phyloP scores from a whole-genome alignment of 2,113 vertebrate genomes.

The Alces alces region DNA sequence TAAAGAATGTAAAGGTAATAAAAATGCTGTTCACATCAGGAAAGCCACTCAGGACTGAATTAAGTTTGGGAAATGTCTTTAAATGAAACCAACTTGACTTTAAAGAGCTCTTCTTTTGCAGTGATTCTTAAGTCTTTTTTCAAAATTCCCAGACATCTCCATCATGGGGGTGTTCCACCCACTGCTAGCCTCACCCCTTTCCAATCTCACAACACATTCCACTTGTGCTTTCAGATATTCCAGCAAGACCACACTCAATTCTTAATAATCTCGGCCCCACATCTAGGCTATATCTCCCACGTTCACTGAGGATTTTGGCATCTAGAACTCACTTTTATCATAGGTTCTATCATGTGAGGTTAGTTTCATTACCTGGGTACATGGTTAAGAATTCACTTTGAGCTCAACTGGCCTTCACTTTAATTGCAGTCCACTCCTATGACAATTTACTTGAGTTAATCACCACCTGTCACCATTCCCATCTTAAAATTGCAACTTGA shows the following conservation, averaged over 20 bases:
- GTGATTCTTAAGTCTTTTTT: neutral
- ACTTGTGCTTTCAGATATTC: neutral
- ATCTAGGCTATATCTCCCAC: neutral
- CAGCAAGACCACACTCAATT: neutral
- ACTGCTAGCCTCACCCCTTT: rapidly evolving
- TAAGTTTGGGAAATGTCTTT: neutral
- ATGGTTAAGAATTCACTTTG: neutral
- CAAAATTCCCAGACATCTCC: neutral
- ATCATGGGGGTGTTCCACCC: neutral
- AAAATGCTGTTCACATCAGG: neutral
- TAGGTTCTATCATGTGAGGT: neutral
- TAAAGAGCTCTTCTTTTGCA: neutral
- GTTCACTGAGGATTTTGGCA: neutral
- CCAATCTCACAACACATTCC: neutral
- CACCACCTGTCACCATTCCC: neutral
- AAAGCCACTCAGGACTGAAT: neutral
- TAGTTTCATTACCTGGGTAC: neutral
- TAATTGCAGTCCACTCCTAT: neutral
- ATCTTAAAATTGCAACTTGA: neutral
- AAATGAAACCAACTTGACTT: neutral
- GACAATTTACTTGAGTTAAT: neutral
- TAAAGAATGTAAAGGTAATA: neutral
- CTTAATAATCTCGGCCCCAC: neutral
- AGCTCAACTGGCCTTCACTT: neutral
- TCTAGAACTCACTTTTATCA: neutral